A percentile compares a stretch with the other conserved stretches of the same genome.
These are phyloP conservation scores for Fulmarus glacialis DNA, from an alignment of 2,113 vertebrate genomes.

Conservation along the genomic window DNA sequence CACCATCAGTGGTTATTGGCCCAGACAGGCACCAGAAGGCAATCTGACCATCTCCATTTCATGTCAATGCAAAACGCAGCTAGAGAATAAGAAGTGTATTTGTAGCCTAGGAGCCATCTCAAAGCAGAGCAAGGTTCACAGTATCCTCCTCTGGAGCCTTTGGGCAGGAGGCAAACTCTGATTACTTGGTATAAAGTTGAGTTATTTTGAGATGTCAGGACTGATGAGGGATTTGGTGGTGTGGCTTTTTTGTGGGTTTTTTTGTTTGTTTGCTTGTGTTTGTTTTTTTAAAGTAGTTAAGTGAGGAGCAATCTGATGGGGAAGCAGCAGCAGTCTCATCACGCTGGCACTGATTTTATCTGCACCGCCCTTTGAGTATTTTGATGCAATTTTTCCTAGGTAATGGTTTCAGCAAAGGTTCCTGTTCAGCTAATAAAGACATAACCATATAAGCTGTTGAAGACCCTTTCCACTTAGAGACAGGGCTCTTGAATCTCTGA, in stretches of 20 bases:
- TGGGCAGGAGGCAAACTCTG: background rate
- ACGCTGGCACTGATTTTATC: background rate
- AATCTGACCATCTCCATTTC: slow-evolving; percentile 1
- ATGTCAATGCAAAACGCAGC: background rate
- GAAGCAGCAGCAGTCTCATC: background rate
- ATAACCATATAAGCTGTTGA: background rate
- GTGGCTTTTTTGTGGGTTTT: background rate
- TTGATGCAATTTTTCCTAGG: background rate
- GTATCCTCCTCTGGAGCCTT: background rate
- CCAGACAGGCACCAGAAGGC: slow-evolving; percentile 33
- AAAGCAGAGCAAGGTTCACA: background rate
- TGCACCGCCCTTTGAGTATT: background rate
- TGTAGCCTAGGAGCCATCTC: background rate
- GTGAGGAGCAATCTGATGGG: background rate
- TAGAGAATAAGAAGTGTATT: background rate
- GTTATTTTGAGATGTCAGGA: background rate
- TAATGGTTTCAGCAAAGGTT: background rate
- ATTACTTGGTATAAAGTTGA: background rate
- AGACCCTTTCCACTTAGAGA: background rate
- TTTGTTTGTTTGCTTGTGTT: background rate
- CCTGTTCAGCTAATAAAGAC: background rate
- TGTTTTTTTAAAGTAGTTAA: background rate
- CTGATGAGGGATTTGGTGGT: background rate
- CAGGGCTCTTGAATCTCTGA: background rate
- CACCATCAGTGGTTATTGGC: background rate